Conservation (phyloP, 2,113 vertebrate species). For the Gnathonemus longibarbis region DNA sequence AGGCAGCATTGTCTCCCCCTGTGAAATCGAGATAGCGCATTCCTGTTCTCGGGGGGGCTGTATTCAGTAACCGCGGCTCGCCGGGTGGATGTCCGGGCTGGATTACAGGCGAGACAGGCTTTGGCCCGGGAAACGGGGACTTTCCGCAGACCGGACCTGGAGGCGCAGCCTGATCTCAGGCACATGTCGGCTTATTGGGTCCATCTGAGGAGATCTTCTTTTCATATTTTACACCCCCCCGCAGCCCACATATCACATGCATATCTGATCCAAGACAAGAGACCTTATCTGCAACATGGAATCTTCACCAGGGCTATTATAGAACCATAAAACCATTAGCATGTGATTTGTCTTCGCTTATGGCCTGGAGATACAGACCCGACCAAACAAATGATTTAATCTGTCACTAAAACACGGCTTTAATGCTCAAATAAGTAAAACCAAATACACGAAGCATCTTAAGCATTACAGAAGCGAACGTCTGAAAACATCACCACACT, state of each 20-base stretch:
- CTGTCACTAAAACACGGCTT: neutral
- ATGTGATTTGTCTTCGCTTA: neutral
- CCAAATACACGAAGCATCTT: neutral
- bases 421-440: neutral
- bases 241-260: neutral
- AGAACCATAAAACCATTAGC: neutral
- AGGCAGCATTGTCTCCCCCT: neutral
- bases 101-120: slow-evolving; percentile 21
- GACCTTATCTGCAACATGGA: neutral
- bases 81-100: slow-evolving; percentile 25
- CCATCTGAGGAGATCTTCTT: neutral
- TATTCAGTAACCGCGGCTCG: slow-evolving; percentile 17
- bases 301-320: neutral
- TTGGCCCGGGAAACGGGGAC: neutral
- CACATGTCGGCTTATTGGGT: neutral
- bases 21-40: neutral
- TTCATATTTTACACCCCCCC: neutral
- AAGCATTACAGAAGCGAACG: neutral
- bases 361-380: neutral
- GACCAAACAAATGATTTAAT: neutral
- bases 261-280: neutral
- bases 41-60: slow-evolving; percentile 8
- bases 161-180: neutral
- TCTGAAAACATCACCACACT: neutral
- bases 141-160: slow-evolving; percentile 6